Evolutionary conservation across 2,888 invertebrate genomes (phyloP).

Genomic region (Creontiades dilutus): DNA sequence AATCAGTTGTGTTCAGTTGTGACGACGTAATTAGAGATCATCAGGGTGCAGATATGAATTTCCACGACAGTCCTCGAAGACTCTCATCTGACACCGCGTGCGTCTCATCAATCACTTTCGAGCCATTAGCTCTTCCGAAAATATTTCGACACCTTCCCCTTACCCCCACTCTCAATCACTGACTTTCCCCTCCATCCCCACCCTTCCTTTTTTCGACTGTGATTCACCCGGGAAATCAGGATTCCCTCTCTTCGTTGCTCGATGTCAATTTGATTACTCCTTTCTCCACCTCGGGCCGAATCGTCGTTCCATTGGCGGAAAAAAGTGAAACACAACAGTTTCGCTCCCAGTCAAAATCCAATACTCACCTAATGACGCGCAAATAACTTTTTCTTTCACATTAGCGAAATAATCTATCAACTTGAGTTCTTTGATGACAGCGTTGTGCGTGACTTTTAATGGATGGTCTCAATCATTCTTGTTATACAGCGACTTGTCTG

Average conservation of each 20-base stretch:
- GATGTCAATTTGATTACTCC: slow-evolving; percentile 10
- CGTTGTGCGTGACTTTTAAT: neutral
- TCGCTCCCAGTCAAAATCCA: neutral
- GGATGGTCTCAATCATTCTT: neutral
- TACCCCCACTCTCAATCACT: neutral
- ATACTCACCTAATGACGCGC: slow-evolving; percentile 2
- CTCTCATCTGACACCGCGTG: neutral
- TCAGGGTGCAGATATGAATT: slow-evolving; percentile 3
- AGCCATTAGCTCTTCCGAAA: neutral
- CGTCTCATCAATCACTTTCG: slow-evolving; percentile 10
- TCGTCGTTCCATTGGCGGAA: neutral
- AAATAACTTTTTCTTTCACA: slow-evolving; percentile 35
- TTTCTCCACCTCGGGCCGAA: slow-evolving; percentile 18
- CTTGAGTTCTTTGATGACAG: neutral
- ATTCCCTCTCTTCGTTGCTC: neutral
- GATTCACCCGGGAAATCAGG: neutral
- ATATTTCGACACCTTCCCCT: slow-evolving; percentile 10
- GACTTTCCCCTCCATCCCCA: neutral
- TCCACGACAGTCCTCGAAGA: neutral
- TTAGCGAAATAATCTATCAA: neutral
- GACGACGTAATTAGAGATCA: neutral
- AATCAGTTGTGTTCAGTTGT: neutral
- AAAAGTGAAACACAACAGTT: neutral
- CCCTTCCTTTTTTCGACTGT: neutral
- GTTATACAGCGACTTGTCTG: neutral